Evolutionary conservation across 1,140 invertebrate genomes (phyloP).

Genomic region (Drosophila lacteicornis): DNA sequence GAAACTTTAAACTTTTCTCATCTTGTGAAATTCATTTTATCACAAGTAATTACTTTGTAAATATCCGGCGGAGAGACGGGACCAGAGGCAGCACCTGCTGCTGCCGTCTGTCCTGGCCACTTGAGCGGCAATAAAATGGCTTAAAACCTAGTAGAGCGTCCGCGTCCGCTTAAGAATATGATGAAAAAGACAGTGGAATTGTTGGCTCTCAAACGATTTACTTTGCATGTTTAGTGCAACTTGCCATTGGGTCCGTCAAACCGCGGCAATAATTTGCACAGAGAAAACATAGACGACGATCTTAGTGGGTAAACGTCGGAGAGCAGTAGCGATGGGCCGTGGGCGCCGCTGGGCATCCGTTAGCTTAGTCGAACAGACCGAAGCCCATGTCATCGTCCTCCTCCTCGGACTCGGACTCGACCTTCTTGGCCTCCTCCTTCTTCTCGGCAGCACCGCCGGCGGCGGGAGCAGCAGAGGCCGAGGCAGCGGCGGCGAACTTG

Average conservation of each 20-base stretch:
- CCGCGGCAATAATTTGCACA: conserved; percentile 81
- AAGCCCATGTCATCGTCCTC: conserved; percentile 99
- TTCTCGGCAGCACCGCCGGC: conserved; percentile 87
- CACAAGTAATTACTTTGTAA: conserved; percentile 84
- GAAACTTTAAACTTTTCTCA: conserved; percentile 83
- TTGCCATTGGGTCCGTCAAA: conserved; percentile 84
- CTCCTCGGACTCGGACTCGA: conserved; percentile 92
- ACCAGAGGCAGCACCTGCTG: conserved; percentile 43
- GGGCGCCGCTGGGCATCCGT: not conserved
- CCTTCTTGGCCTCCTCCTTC: conserved; percentile 91
- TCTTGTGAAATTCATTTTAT: conserved; percentile 82
- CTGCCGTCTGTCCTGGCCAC: conserved; percentile 21
- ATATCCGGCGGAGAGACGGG: conserved; percentile 58
- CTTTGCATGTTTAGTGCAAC: conserved; percentile 62
- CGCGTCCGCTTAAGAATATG: not conserved
- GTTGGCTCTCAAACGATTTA: conserved; percentile 60
- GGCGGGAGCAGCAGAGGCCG: conserved; percentile 87
- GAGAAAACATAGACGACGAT: conserved; percentile 21
- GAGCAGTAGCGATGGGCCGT: conserved; percentile 23
- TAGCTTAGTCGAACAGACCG: conserved; percentile 95
- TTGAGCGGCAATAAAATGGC: conserved; percentile 10
- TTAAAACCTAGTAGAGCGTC: not conserved
- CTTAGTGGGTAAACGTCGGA: conserved; percentile 53
- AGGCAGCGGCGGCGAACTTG: conserved; percentile 93
- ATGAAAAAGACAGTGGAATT: conserved; percentile 52